phyloP scores from a whole-genome alignment of 2,113 vertebrate genomes.

The Beaufortia kweichowensis region DNA sequence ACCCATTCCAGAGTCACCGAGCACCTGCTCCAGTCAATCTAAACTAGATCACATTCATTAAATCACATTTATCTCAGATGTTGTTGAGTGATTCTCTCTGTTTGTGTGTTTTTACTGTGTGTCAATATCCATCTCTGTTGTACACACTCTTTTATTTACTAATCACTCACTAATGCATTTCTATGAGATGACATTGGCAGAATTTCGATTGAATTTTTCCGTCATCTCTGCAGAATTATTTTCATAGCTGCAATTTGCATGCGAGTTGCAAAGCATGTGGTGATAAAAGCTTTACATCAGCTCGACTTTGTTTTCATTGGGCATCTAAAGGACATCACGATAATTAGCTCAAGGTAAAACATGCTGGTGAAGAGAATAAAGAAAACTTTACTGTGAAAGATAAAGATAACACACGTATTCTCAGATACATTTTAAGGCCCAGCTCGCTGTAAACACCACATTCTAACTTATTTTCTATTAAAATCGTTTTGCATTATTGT shows the following conservation, averaged over 20 bases:
- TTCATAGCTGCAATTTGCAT: slow-evolving; percentile 24
- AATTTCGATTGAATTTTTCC: slow-evolving; percentile 2
- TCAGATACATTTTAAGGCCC: not conserved
- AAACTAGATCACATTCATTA: too few relatives aligned
- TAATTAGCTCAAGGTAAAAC: slow-evolving; percentile 25
- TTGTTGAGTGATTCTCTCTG: not conserved
- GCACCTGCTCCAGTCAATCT: slow-evolving; percentile 28
- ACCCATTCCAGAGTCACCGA: not conserved
- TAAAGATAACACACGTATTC: not conserved
- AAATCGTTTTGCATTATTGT: not conserved
- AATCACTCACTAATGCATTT: not conserved
- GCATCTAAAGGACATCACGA: not conserved
- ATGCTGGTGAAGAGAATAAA: not conserved
- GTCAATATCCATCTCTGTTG: not conserved
- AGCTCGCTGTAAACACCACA: not conserved
- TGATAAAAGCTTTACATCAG: slow-evolving; percentile 4
- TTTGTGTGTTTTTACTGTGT: slow-evolving; percentile 8
- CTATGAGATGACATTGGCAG: not conserved
- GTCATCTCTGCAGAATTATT: slow-evolving; percentile 15
- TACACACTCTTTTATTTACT: not conserved
- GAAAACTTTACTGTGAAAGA: not conserved
- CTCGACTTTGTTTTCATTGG: not conserved
- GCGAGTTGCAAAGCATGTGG: slow-evolving; percentile 3
- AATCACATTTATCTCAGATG: slow-evolving; percentile 23
- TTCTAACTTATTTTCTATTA: slow-evolving; percentile 19